These are phyloP conservation scores for Plodia interpunctella DNA, from an alignment of 1,140 invertebrate species.

Conservation along the genomic window DNA sequence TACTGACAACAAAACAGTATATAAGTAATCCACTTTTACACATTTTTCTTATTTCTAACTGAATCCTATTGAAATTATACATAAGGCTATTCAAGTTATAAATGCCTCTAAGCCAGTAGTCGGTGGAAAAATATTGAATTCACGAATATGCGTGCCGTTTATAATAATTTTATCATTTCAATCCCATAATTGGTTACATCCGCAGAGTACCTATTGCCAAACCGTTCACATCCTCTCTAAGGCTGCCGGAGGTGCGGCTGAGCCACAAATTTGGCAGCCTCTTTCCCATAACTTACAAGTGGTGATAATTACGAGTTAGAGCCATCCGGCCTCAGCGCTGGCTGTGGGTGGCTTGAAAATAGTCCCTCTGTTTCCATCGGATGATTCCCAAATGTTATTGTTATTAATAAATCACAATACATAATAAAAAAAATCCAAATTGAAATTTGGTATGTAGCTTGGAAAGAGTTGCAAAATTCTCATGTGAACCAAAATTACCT, in stretches of 20 bases:
- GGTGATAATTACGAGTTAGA: slow-evolving; percentile 55
- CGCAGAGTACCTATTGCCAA: background rate
- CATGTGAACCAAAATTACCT: too few species aligned
- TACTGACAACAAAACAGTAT: too few species aligned
- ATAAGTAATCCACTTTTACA: too few species aligned
- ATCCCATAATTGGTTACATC: background rate
- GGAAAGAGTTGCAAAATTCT: too few species aligned
- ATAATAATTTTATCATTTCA: background rate
- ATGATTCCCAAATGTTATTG: background rate
- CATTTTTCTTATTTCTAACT: too few species aligned
- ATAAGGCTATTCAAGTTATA: too few species aligned
- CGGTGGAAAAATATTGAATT: background rate
- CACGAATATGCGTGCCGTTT: background rate
- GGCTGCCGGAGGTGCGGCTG: slow-evolving; percentile 7
- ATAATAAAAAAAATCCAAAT: too few species aligned
- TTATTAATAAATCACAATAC: too few species aligned
- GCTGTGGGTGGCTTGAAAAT: slow-evolving; percentile 30
- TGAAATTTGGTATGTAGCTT: too few species aligned
- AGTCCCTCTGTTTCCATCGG: background rate
- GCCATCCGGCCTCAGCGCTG: slow-evolving; percentile 8
- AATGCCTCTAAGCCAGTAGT: too few species aligned
- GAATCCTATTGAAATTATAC: too few species aligned
- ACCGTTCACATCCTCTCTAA: slow-evolving; percentile 22
- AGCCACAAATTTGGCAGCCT: slow-evolving; percentile 39
- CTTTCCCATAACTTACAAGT: slow-evolving; percentile 49